A percentile compares a stretch with the other conserved stretches of the same genome.
Evolutionary conservation across 1,140 invertebrate species (phyloP).

Genomic region (Scaptomyza pallida): DNA sequence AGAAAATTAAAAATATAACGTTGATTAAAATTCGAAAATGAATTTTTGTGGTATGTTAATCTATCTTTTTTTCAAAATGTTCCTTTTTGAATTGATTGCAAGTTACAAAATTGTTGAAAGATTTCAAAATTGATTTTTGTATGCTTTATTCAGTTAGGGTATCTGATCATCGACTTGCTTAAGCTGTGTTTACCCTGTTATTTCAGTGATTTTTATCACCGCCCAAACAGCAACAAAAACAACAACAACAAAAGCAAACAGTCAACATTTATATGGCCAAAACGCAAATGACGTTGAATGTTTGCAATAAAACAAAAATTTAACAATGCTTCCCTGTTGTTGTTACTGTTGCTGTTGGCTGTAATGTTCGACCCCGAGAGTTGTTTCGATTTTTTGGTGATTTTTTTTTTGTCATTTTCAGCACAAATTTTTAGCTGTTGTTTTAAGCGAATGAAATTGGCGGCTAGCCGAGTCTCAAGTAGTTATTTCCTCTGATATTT

Average conservation of each 20-base stretch:
- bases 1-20: not conserved
- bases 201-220: constrained; percentile 70
- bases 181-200: constrained; percentile 37
- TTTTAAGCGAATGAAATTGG: constrained; percentile 20
- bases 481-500: constrained; percentile 50
- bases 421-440: constrained; percentile 52
- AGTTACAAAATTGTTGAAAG: too few relatives aligned
- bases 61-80: too few relatives aligned
- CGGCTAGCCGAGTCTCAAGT: constrained; percentile 53
- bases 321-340: constrained; percentile 56
- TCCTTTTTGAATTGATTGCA: too few relatives aligned
- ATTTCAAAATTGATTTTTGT: not conserved
- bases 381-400: constrained; percentile 39
- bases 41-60: not conserved
- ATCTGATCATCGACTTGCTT: not conserved
- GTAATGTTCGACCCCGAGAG: constrained; percentile 37
- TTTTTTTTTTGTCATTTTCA: constrained; percentile 57
- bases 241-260: constrained; percentile 21
- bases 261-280: constrained; percentile 60
- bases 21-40: not conserved
- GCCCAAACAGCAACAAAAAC: constrained; percentile 37
- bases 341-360: constrained; percentile 19
- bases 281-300: constrained; percentile 78
- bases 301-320: constrained; percentile 78
- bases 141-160: not conserved